A percentile compares a stretch with the other conserved stretches of the same genome.
Conservation (phyloP, 2,797 vertebrate species). For the Dermochelys coriacea region DNA sequence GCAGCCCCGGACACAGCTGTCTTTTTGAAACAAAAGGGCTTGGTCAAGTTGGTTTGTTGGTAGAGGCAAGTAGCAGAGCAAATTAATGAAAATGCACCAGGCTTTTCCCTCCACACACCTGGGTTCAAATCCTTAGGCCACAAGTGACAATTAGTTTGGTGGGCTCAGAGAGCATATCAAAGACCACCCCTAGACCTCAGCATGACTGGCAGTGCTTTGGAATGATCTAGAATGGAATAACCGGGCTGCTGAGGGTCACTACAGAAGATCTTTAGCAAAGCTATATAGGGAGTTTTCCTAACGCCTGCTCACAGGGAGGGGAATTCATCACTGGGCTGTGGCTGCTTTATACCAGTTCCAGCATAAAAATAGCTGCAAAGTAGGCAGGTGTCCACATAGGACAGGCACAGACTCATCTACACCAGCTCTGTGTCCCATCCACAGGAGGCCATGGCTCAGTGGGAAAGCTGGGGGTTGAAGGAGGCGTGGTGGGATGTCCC, state of each 20-base stretch:
- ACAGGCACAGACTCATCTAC: neutral
- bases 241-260: neutral
- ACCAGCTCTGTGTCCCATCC: neutral
- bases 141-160: accelerated
- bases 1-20: neutral
- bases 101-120: accelerated
- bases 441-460: accelerated
- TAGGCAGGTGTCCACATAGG: neutral
- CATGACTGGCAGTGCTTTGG: neutral
- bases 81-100: neutral
- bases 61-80: neutral
- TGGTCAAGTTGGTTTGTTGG: neutral
- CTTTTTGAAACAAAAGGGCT: neutral
- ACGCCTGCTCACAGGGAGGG: neutral
- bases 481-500: neutral
- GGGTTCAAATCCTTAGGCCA: neutral
- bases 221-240: neutral
- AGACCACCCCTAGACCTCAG: neutral
- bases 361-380: neutral
- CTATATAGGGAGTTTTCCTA: neutral
- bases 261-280: neutral
- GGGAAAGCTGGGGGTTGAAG: neutral
- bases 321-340: neutral
- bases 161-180: neutral
- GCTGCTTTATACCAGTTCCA: neutral